These are phyloP conservation scores for Cercocebus atys DNA, from an alignment of 2,113 vertebrate species.

Conservation along the genomic window DNA sequence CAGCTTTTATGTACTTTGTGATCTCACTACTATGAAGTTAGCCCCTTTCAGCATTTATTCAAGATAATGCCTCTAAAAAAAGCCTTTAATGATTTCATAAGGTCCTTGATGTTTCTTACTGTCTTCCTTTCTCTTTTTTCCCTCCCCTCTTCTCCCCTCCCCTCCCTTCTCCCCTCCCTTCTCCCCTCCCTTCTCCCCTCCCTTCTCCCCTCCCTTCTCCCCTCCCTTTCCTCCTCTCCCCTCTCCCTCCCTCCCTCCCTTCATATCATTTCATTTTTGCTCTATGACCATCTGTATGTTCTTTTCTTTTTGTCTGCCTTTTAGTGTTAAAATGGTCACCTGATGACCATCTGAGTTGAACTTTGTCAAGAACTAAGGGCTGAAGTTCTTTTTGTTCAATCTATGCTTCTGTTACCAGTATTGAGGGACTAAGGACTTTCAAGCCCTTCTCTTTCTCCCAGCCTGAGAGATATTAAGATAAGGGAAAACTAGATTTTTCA, in stretches of 20 bases:
- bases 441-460: background rate
- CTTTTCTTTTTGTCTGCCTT: background rate
- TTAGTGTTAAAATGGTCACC: background rate
- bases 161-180: too few species aligned
- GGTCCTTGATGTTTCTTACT: background rate
- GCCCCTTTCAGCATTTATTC: background rate
- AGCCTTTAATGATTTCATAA: background rate
- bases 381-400: background rate
- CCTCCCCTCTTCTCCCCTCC: background rate
- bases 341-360: background rate
- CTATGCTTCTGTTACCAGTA: background rate
- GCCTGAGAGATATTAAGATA: background rate
- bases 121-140: background rate
- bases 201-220: too few species aligned
- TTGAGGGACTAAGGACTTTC: background rate
- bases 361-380: constrained; percentile 4
- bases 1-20: background rate
- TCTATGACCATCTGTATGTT: background rate
- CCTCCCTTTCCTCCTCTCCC: too few species aligned
- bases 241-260: too few species aligned
- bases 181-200: too few species aligned
- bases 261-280: background rate
- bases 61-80: background rate
- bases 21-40: background rate
- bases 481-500: background rate